phyloP scores from a whole-genome alignment of 2,888 invertebrate species.

The Phragmatobia fuliginosa region DNA sequence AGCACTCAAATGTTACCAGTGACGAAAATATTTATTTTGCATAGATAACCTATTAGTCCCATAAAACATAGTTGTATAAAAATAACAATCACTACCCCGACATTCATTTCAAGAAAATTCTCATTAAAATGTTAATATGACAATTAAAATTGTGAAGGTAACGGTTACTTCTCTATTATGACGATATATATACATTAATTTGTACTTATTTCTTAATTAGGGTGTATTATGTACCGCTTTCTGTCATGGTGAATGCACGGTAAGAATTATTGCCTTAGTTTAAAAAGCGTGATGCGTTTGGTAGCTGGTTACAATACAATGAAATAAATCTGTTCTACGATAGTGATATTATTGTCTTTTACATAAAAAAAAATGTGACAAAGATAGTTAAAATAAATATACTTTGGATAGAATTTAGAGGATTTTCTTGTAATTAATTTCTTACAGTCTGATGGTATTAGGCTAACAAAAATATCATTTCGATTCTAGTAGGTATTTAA shows the following conservation, averaged over 20 bases:
- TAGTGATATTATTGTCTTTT: too few species aligned
- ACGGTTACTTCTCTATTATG: slow-evolving; percentile 5
- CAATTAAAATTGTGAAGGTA: background rate
- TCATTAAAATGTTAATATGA: background rate
- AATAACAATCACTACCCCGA: background rate
- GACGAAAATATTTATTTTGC: too few species aligned
- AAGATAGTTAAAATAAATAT: too few species aligned
- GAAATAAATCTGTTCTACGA: too few species aligned
- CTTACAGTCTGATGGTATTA: too few species aligned
- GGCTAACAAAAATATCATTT: too few species aligned
- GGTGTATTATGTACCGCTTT: slow-evolving; percentile 1
- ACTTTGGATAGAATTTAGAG: too few species aligned
- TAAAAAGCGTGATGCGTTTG: background rate
- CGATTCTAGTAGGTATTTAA: too few species aligned
- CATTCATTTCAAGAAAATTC: background rate
- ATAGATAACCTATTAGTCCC: background rate
- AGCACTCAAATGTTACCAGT: too few species aligned
- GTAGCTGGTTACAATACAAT: background rate
- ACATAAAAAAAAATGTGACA: too few species aligned
- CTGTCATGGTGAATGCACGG: background rate
- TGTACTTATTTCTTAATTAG: slow-evolving; percentile 5
- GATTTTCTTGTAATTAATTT: too few species aligned
- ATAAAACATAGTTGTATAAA: background rate
- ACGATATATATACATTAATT: background rate
- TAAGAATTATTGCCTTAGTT: background rate